Evolutionary conservation across 2,797 vertebrate species (phyloP).

Genomic region (Rhinoraja longicauda): DNA sequence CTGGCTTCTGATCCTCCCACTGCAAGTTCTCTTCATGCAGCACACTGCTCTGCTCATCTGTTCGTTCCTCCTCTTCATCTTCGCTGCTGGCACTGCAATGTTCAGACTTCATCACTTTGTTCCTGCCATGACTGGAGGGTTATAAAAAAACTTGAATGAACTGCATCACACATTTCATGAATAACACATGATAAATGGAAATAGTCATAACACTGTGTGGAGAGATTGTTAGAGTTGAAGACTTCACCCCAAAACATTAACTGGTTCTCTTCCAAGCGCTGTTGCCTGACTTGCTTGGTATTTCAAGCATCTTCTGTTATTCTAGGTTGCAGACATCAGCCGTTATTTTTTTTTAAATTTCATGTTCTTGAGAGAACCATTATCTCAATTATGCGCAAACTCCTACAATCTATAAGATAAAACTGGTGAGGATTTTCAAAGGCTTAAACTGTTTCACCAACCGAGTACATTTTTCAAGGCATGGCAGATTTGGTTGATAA

Average conservation of each 20-base stretch:
- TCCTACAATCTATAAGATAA: not conserved
- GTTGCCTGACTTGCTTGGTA: no score
- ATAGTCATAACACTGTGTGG: not conserved
- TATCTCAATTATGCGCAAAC: not conserved
- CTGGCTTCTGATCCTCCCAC: constrained; percentile 45
- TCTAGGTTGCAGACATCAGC: no score
- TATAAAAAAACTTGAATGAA: not conserved
- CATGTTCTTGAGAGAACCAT: no score
- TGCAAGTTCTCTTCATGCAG: constrained; percentile 4
- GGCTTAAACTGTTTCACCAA: not conserved
- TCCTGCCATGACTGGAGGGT: constrained; percentile 72
- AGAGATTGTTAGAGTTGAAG: not conserved
- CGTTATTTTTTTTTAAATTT: no score
- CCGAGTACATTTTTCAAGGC: not conserved
- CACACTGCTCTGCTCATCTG: constrained; percentile 47
- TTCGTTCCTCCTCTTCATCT: constrained; percentile 57
- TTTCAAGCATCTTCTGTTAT: no score
- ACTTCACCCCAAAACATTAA: no score
- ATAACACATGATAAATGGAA: not conserved
- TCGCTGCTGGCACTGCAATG: constrained; percentile 67
- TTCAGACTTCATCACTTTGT: constrained; percentile 61
- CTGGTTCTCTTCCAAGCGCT: no score
- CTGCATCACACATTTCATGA: not conserved
- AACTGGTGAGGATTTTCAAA: not conserved
- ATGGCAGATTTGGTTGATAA: not conserved